These are phyloP conservation scores for Cyanoliseus patagonus DNA, from an alignment of 2,113 vertebrate species.

Conservation along the genomic window DNA sequence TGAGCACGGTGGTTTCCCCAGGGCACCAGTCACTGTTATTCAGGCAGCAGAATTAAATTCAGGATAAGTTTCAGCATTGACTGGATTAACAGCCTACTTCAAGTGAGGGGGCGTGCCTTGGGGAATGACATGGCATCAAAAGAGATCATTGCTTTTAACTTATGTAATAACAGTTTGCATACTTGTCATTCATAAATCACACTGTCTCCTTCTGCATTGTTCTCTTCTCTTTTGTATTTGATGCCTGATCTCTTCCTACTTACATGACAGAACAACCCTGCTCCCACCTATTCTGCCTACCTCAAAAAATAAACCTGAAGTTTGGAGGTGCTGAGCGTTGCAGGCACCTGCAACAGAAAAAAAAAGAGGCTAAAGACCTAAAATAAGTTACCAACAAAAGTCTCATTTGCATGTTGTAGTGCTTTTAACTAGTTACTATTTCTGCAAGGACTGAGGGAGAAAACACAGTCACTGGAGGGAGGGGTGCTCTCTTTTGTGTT, in stretches of 20 bases:
- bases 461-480: not conserved
- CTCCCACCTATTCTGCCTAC: not conserved
- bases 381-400: not conserved
- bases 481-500: not conserved
- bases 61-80: not conserved
- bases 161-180: constrained; percentile 22
- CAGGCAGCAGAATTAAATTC: not conserved
- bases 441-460: not conserved
- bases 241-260: not conserved
- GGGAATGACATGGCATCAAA: not conserved
- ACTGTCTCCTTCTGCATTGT: not conserved
- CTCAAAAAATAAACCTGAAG: not conserved
- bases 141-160: not conserved
- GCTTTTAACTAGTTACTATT: not conserved
- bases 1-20: not conserved
- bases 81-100: not conserved
- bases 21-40: not conserved
- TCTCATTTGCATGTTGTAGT: not conserved
- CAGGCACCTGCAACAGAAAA: not conserved
- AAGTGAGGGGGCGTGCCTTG: not conserved
- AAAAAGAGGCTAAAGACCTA: not conserved
- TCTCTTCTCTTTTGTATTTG: not conserved
- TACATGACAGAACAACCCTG: not conserved
- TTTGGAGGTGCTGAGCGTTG: not conserved
- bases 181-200: constrained; percentile 40